phyloP scores from a whole-genome alignment of 2,888 invertebrate genomes.

The Drosophila subquinaria region DNA sequence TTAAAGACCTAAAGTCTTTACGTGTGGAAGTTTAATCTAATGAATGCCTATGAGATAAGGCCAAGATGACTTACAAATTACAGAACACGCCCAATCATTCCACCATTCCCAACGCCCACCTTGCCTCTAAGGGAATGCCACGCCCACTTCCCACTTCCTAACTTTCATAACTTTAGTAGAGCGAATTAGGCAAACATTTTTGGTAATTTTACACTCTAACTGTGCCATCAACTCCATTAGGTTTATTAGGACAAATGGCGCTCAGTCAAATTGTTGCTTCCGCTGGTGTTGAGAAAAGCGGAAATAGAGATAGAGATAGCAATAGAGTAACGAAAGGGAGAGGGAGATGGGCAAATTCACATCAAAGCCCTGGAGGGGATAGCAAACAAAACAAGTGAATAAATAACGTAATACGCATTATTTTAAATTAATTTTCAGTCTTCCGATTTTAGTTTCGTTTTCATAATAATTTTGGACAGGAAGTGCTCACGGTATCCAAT shows the following conservation, averaged over 20 bases:
- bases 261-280: conserved; percentile 68
- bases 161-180: conserved; percentile 28
- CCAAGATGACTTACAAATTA: conserved; percentile 50
- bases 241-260: conserved; percentile 64
- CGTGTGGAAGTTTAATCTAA: conserved; percentile 41
- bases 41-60: conserved; percentile 41
- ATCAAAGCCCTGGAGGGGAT: conserved; percentile 10
- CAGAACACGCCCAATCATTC: conserved; percentile 1
- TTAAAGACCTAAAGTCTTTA: conserved; percentile 4
- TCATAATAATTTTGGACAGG: conserved; percentile 35
- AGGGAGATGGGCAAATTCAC: neutral
- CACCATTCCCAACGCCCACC: conserved; percentile 2
- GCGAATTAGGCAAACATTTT: conserved; percentile 63
- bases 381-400: conserved; percentile 39
- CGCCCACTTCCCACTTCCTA: conserved; percentile 17
- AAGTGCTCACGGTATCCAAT: conserved; percentile 19
- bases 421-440: conserved; percentile 62
- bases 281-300: conserved; percentile 18
- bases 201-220: conserved; percentile 55
- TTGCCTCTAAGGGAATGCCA: conserved; percentile 13
- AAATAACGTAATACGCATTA: conserved; percentile 62
- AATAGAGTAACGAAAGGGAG: neutral
- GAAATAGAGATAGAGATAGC: conserved; percentile 3
- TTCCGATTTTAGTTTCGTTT: conserved; percentile 42
- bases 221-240: conserved; percentile 61